Percentiles rank a stretch among this genome's conserved stretches.
Evolutionary conservation across 2,888 invertebrate species (phyloP).

Genomic region (Aspidiotus destructor): DNA sequence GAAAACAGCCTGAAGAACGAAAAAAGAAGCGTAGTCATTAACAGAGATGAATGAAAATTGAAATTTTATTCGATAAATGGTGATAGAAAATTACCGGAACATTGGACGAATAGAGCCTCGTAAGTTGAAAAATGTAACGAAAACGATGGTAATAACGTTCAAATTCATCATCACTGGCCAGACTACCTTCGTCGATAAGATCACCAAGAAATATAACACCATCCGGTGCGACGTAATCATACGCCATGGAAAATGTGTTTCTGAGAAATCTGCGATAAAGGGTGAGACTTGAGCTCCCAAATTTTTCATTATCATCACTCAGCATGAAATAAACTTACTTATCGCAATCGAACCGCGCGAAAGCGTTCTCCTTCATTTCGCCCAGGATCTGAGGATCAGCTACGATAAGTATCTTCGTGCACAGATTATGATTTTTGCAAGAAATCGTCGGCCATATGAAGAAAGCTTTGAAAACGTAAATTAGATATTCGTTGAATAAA

Average conservation of each 20-base stretch:
- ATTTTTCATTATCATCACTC: neutral
- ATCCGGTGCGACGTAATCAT: slow-evolving; percentile 65
- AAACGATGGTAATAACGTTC: slow-evolving; percentile 65
- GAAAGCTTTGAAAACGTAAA: slow-evolving; percentile 47
- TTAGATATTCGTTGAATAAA: slow-evolving; percentile 47
- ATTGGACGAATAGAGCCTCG: slow-evolving; percentile 1
- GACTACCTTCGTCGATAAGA: slow-evolving; percentile 87
- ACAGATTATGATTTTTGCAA: slow-evolving; percentile 43
- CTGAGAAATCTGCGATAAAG: slow-evolving; percentile 56
- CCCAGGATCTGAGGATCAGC: slow-evolving; percentile 93
- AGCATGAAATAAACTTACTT: slow-evolving; percentile 37
- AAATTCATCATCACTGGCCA: slow-evolving; percentile 61
- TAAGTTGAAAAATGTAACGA: slow-evolving; percentile 45
- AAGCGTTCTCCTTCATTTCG: slow-evolving; percentile 56
- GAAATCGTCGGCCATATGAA: slow-evolving; percentile 44
- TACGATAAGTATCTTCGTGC: slow-evolving; percentile 59
- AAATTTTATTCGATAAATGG: neutral
- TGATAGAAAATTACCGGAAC: slow-evolving; percentile 19
- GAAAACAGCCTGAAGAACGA: slow-evolving; percentile 51
- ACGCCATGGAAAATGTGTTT: slow-evolving; percentile 65
- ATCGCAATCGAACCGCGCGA: slow-evolving; percentile 81
- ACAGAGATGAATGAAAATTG: neutral
- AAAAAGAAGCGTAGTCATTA: neutral
- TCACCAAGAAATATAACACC: slow-evolving; percentile 86
- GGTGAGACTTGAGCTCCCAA: neutral